phyloP scores from a whole-genome alignment of 2,888 invertebrate species.

The Harpalus rufipes region DNA sequence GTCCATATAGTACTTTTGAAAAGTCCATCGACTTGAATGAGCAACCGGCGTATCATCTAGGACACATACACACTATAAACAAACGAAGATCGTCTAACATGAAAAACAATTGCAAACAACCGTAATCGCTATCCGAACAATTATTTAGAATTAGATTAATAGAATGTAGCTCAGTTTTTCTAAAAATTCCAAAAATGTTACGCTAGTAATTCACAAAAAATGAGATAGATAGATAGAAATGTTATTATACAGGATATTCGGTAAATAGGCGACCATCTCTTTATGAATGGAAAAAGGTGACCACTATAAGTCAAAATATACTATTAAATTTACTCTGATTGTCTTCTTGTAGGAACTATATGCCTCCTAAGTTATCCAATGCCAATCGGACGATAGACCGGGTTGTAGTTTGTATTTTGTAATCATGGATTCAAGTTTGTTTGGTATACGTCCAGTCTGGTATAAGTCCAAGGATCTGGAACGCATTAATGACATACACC shows the following conservation, averaged over 20 bases:
- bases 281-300: too few species aligned
- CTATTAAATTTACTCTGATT: too few species aligned
- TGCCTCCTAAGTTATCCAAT: too few species aligned
- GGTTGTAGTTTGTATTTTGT: too few species aligned
- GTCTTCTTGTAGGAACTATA: too few species aligned
- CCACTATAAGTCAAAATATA: too few species aligned
- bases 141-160: constrained; percentile 15
- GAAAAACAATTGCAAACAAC: constrained; percentile 15
- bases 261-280: too few species aligned
- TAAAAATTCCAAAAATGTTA: constrained; percentile 16
- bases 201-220: constrained; percentile 11
- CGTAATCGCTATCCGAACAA: constrained; percentile 9
- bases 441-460: too few species aligned
- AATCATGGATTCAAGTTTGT: too few species aligned
- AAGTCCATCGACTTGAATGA: constrained; percentile 46
- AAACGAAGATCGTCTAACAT: constrained; percentile 14
- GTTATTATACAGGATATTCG: neutral
- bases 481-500: too few species aligned
- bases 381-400: too few species aligned
- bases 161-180: constrained; percentile 45
- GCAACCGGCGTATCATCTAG: constrained; percentile 45
- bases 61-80: constrained; percentile 11
- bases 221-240: neutral
- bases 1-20: constrained; percentile 12
- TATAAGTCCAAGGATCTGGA: too few species aligned